Base-by-base conservation (phyloP, 1,140 invertebrate species). In the Ceratina calcarata region DNA sequence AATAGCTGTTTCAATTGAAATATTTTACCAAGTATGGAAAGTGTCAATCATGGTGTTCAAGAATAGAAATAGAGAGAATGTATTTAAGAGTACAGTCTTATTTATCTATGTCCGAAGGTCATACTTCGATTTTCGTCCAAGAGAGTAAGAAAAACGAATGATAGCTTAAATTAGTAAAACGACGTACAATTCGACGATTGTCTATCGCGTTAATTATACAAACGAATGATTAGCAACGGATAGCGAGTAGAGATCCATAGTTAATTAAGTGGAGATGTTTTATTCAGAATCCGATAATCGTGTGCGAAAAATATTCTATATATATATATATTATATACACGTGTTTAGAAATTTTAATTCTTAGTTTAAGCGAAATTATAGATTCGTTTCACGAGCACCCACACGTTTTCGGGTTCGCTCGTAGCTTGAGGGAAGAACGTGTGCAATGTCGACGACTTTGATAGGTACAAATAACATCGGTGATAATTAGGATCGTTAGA, bases 401-500 rank as follows among this genome's bases (percentile, higher is more conserved):
- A 10, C 15, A 49, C n/a, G 18, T 20, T 7, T n/a, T 20, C 8
- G 15, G 15, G 55, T 22, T 8, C 13, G 20, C 37, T 51, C 37
- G 37, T 55, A 45, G 22, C 27, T 64, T 55, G 62, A 64, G n/a
- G 10, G 37, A 62, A 45, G 3, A 71, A 37, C 18, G 15, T 55
- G 73, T 69, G 58, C 24, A 78, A 78, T 71, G 32, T 32, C 2
- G 12, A 10, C 13, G 51, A 45, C 20, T 58, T 67, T n/a, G 18
- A 22, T 58, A 37, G 49, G 62, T 75, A 75, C 72, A 75, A 75
- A 75, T 58, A n/a, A 58, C 51, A 66, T 66, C 62, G 51, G 12
- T 58, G 22, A 64, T 27, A n/a, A 10, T 64, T 60, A 27, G 22
- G 58, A 53, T 55, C 65, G 37, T 45, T 45, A 10, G 37, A 10